Conservation (phyloP, 2,888 invertebrate genomes). For the Physocephala rufipes region DNA sequence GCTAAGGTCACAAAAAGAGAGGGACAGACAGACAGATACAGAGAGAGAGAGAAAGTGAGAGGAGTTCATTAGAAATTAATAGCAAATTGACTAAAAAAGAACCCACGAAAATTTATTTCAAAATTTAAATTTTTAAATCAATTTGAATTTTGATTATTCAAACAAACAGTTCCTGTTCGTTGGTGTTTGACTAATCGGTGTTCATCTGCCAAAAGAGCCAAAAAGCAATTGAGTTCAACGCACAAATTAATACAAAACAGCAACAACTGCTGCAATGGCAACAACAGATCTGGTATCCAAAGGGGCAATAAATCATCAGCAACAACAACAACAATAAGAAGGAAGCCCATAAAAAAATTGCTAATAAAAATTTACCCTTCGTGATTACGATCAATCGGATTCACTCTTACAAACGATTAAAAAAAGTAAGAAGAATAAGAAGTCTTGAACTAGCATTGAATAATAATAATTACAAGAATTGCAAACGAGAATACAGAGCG, state of each 20-base stretch:
- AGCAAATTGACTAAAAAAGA: too few species aligned
- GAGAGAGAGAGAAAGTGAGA: background rate
- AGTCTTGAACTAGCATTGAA: slow-evolving; percentile 18
- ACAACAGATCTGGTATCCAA: too few species aligned
- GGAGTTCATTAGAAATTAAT: background rate
- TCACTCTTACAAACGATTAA: slow-evolving; percentile 35
- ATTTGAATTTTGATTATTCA: background rate
- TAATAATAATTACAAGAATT: slow-evolving; percentile 14
- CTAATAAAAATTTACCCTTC: slow-evolving; percentile 30
- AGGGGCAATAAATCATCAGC: too few species aligned
- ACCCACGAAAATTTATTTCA: too few species aligned
- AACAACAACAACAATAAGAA: slow-evolving; percentile 16
- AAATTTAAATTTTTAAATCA: background rate
- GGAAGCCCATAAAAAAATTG: background rate
- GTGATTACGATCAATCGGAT: slow-evolving; percentile 50
- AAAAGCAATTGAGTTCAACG: slow-evolving; percentile 27
- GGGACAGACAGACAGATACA: background rate
- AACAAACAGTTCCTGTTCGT: background rate
- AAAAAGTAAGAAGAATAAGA: slow-evolving; percentile 5
- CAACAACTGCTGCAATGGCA: background rate
- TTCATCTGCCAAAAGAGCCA: background rate
- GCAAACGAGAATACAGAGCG: slow-evolving; percentile 2
- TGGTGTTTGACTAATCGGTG: background rate
- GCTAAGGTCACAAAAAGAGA: background rate
- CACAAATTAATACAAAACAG: slow-evolving; percentile 25